Evolutionary conservation across 2,113 vertebrate genomes (phyloP).

Genomic region (Cryptotis parvus): DNA sequence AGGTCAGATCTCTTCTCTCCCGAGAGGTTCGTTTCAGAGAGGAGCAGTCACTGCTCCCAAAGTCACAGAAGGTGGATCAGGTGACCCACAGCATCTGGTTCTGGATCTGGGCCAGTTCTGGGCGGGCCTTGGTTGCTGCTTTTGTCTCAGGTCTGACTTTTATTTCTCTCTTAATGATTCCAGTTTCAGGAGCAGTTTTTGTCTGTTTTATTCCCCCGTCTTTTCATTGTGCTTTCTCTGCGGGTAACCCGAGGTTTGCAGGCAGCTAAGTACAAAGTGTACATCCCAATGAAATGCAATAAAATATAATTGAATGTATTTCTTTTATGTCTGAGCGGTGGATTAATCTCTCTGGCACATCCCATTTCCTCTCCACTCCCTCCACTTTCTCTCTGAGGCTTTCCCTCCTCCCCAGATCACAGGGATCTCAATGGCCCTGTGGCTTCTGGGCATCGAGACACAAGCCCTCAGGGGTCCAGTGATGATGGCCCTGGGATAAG

Average conservation of each 20-base stretch:
- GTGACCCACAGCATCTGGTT: background rate
- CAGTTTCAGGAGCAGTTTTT: conserved; percentile 58
- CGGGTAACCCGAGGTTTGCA: conserved; percentile 66
- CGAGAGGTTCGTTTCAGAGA: conserved; percentile 5
- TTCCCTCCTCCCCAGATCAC: background rate
- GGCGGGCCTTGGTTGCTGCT: background rate
- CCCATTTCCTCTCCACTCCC: conserved; percentile 23
- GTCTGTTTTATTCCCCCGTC: conserved; percentile 61
- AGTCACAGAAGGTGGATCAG: background rate
- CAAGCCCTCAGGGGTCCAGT: background rate
- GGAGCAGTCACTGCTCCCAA: background rate
- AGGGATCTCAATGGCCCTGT: background rate
- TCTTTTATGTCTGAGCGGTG: conserved; percentile 64
- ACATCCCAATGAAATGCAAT: conserved; percentile 71
- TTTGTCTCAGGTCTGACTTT: conserved; percentile 57
- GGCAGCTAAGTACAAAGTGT: conserved; percentile 35
- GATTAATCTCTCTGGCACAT: conserved; percentile 53
- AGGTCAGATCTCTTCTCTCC: background rate
- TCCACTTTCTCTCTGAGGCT: conserved; percentile 48
- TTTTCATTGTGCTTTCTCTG: conserved; percentile 69
- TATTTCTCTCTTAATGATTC: conserved; percentile 54
- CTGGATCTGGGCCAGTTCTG: background rate
- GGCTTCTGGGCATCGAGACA: background rate
- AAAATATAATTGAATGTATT: conserved; percentile 80
- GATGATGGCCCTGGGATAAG: background rate